Evolutionary conservation across 2,113 vertebrate species (phyloP).

Genomic region (Struthio camelus): DNA sequence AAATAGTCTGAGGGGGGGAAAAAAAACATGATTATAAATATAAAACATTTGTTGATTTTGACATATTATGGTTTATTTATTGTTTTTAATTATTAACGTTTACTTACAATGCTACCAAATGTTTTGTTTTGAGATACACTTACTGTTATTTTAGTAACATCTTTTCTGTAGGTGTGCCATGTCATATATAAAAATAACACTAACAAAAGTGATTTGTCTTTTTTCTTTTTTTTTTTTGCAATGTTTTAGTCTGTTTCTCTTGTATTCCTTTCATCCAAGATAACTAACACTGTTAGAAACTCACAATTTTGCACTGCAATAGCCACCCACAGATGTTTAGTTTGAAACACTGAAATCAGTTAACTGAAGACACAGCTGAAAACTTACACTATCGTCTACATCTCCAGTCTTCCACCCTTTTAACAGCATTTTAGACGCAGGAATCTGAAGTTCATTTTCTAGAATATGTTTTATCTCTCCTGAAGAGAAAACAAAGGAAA

Average conservation of each 20-base stretch:
- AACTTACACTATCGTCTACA: conserved; percentile 94
- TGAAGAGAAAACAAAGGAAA: conserved; percentile 66
- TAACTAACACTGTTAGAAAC: neutral
- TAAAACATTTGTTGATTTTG: neutral
- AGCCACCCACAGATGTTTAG: neutral
- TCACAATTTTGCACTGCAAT: neutral
- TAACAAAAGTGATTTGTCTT: neutral
- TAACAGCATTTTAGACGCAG: conserved; percentile 95
- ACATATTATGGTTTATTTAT: neutral
- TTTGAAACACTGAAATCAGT: conserved; percentile 23
- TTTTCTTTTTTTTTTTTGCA: neutral
- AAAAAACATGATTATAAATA: conserved; percentile 31
- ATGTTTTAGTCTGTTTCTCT: neutral
- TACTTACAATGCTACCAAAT: neutral
- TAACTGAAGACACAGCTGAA: conserved; percentile 50
- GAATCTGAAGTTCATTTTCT: conserved; percentile 93
- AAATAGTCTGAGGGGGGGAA: conserved; percentile 82
- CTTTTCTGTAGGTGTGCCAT: neutral
- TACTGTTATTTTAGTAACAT: neutral
- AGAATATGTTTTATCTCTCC: conserved; percentile 96
- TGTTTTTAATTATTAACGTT: neutral
- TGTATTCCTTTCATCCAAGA: neutral
- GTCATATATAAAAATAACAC: neutral
- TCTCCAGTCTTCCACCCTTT: conserved; percentile 99
- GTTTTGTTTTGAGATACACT: neutral